A percentile compares a stretch with the other conserved stretches of the same genome.
These are phyloP conservation scores for Paraplagusia blochii DNA, from an alignment of 2,113 vertebrate species.

Conservation along the genomic window DNA sequence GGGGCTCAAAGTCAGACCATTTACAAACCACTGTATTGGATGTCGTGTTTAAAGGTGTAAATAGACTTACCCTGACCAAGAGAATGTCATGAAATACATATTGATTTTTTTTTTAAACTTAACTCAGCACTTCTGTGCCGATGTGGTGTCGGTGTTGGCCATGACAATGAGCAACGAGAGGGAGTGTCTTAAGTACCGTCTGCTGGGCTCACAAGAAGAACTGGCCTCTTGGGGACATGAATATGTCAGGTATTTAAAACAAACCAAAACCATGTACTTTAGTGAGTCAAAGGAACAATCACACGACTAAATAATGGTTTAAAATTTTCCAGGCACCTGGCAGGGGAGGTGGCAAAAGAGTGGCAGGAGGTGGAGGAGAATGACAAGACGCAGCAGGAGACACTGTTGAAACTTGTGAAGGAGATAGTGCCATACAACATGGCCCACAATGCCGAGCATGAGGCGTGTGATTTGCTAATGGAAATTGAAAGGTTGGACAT, in stretches of 20 bases:
- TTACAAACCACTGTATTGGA: no score
- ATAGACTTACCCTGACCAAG: no score
- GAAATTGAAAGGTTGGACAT: constrained; percentile 96
- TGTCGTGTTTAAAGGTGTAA: no score
- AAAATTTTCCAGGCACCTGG: constrained; percentile 80
- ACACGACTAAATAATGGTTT: no score
- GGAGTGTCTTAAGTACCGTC: constrained; percentile 94
- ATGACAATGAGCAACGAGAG: constrained; percentile 98
- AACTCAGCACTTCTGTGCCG: constrained; percentile 92
- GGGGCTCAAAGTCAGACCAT: no score
- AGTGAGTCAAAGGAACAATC: background rate
- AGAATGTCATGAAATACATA: no score
- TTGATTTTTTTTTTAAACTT: no score
- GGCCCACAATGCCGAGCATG: constrained; percentile 96
- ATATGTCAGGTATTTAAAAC: constrained; percentile 80
- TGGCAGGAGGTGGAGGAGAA: constrained; percentile 97
- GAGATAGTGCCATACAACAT: constrained; percentile 98
- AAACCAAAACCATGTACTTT: background rate
- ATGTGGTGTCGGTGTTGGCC: constrained; percentile 95
- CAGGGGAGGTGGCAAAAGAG: constrained; percentile 96
- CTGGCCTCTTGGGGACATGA: constrained; percentile 97
- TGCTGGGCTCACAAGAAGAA: constrained; percentile 94
- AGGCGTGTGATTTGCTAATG: constrained; percentile 97
- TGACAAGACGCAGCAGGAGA: constrained; percentile 91
- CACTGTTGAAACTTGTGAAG: constrained; percentile 88